These are phyloP conservation scores for Xiphydria camelus DNA, from an alignment of 2,888 invertebrate genomes.

Conservation along the genomic window DNA sequence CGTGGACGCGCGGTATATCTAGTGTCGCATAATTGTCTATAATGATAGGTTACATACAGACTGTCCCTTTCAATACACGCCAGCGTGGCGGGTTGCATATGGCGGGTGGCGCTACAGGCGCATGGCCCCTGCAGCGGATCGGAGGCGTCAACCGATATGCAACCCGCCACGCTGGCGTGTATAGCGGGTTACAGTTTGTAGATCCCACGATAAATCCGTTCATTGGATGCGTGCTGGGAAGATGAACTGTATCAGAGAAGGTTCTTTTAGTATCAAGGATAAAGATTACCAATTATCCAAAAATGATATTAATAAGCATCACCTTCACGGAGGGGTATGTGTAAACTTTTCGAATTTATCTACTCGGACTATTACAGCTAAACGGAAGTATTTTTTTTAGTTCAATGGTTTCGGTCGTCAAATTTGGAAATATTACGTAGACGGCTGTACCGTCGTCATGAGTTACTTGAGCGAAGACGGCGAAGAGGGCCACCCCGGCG, in stretches of 20 bases:
- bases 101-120: conserved; percentile 68
- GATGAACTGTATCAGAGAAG: conserved; percentile 81
- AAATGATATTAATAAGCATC: conserved; percentile 69
- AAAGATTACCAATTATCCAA: conserved; percentile 69
- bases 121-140: too few species aligned
- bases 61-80: too few species aligned
- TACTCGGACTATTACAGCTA: background rate
- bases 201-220: conserved; percentile 69
- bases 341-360: conserved; percentile 53
- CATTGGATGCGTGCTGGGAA: conserved; percentile 84
- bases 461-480: conserved; percentile 61
- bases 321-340: conserved; percentile 80
- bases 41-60: too few species aligned
- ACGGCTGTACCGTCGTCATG: conserved; percentile 55
- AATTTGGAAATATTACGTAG: conserved; percentile 59
- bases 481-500: conserved; percentile 67
- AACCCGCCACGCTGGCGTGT: too few species aligned
- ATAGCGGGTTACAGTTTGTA: conserved; percentile 81
- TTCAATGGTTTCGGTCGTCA: conserved; percentile 41
- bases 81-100: conserved; percentile 73
- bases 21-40: too few species aligned
- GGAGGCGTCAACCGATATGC: too few species aligned
- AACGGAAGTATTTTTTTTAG: background rate
- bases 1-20: too few species aligned
- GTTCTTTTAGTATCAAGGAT: conserved; percentile 70